Base-by-base conservation (phyloP, 2,888 invertebrate species). In the Phaonia tiefii region DNA sequence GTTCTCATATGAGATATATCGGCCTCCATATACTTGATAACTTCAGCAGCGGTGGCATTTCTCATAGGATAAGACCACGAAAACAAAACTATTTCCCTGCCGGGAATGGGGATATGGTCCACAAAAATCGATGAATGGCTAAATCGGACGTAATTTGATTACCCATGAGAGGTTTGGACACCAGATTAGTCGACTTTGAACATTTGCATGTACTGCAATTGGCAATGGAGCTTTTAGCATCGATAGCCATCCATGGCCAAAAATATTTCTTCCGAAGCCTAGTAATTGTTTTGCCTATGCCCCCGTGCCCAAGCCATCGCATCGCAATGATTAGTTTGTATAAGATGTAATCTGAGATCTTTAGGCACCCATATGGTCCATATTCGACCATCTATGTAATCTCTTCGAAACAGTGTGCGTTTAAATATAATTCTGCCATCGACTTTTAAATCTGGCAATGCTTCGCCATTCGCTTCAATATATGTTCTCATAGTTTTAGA, bases 1-100 rank as follows among this genome's bases (percentile, higher is more conserved):
- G 83, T 86, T n/a, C 75, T 84, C 0, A 69, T 17, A 7, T 86
- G 63, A 81, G 86, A 85, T 13, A 79, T 31, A 4, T 85, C 80
- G n/a, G 82, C 58, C 22, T 58, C 73, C 3, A 81, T 22, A 42
- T 65, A 81, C 10, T 69, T 49, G 5, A 54, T 10, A n/a, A 81
- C 22, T 31, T 11, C 1, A 37, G 42, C 17, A 1, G 75, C 25
- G 1, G 65, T 54, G 11, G 65, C 42, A 15, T 63, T 42, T 2
- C 17, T 65, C 39, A 75, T 39, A 2, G 70, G 15, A 54, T 17
- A 60, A 31, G 31, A 31, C 31, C 3, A 31, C 31, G 31, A 31
- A 31, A 31, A 31, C 31, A 8, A 31, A 31, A 31, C 31, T 31
- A 49, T 49, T n/a, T 49, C 49, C 49, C 15, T 49, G 49, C 2